Conservation (phyloP, 2,797 vertebrate genomes). For the Ctenopoma multispine region DNA sequence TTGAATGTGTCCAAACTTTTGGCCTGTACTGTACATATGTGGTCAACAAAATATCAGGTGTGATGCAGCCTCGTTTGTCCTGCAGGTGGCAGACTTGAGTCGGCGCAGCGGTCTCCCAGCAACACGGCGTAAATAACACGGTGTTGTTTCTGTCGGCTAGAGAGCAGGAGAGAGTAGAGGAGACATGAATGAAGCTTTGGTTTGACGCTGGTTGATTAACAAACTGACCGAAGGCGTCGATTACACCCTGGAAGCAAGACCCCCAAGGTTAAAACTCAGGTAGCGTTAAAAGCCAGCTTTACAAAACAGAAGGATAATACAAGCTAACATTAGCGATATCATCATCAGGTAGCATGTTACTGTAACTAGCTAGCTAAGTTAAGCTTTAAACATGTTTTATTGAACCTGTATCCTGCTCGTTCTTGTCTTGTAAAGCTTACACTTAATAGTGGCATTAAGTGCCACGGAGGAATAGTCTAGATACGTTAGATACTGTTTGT, state of each 20-base stretch:
- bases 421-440: neutral
- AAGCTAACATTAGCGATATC: slow-evolving; percentile 48
- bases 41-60: too few relatives aligned
- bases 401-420: neutral
- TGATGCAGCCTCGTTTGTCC: neutral
- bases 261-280: slow-evolving; percentile 41
- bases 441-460: fast-evolving
- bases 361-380: neutral
- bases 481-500: neutral
- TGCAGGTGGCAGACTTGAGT: slow-evolving; percentile 38
- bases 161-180: neutral
- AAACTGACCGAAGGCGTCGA: neutral
- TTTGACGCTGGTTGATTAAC: slow-evolving; percentile 10
- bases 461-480: fast-evolving
- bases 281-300: slow-evolving; percentile 31
- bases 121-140: slow-evolving; percentile 76
- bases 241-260: slow-evolving; percentile 5
- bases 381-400: neutral
- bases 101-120: slow-evolving; percentile 69
- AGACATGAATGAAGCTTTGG: slow-evolving; percentile 52
- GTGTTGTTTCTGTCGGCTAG: neutral
- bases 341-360: slow-evolving; percentile 23
- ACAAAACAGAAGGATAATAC: neutral
- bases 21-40: too few relatives aligned
- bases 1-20: too few relatives aligned